A percentile compares a stretch with the other conserved stretches of the same genome.
Conservation (phyloP, 1,140 invertebrate genomes). For the Oreohelix idahoensis region DNA sequence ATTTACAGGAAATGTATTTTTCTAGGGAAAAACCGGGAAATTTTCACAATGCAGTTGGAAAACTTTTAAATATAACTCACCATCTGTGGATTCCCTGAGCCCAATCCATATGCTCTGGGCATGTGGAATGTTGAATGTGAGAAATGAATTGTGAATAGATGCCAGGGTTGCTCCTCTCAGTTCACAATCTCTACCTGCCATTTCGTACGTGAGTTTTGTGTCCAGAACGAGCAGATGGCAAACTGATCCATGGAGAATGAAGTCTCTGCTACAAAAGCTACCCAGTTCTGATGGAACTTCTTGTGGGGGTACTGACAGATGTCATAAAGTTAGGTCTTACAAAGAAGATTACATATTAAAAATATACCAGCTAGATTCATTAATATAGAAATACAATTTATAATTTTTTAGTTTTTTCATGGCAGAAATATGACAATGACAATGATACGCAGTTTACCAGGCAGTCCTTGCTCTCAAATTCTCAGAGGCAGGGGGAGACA, state of each 20-base stretch:
- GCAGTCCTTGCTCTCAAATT: too few species aligned
- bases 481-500: too few species aligned
- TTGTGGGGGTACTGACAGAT: conserved; percentile 18
- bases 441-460: too few species aligned
- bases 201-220: not conserved
- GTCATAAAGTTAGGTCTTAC: not conserved
- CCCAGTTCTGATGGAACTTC: not conserved
- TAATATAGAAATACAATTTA: too few species aligned
- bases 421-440: too few species aligned
- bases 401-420: too few species aligned
- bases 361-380: too few species aligned
- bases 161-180: conserved; percentile 1
- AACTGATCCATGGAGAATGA: not conserved
- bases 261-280: conserved; percentile 1
- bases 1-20: too few species aligned
- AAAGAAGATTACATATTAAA: too few species aligned
- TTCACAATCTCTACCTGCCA: not conserved
- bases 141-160: not conserved
- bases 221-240: not conserved
- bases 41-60: too few species aligned
- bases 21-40: too few species aligned
- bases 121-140: not conserved
- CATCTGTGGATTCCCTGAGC: not conserved
- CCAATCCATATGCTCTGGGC: conserved; percentile 14
- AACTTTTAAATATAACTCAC: not conserved